Evolutionary conservation across 2,113 vertebrate genomes (phyloP).

Genomic region (Cyanoliseus patagonus): DNA sequence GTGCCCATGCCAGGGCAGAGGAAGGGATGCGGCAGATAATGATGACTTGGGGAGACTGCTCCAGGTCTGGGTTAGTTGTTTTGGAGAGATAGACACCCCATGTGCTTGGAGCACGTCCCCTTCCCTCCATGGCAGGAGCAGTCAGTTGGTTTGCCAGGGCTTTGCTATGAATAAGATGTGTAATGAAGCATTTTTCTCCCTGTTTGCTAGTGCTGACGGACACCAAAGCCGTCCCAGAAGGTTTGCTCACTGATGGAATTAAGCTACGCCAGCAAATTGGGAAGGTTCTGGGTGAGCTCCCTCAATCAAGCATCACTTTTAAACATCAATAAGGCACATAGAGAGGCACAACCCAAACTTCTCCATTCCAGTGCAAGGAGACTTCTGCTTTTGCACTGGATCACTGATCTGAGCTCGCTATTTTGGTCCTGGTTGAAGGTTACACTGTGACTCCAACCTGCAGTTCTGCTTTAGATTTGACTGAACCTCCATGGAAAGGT

Average conservation of each 20-base stretch:
- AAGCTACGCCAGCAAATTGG: not conserved
- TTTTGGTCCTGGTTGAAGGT: not conserved
- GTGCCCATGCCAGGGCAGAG: constrained; percentile 23
- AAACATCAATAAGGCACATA: not conserved
- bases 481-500: not conserved
- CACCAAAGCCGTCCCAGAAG: not conserved
- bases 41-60: fast-evolving
- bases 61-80: not conserved
- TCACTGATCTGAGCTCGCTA: not conserved
- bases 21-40: constrained; percentile 8
- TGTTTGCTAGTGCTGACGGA: not conserved
- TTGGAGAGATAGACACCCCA: not conserved
- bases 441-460: not conserved
- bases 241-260: not conserved
- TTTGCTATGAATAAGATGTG: not conserved
- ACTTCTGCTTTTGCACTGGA: not conserved
- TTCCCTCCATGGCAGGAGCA: not conserved
- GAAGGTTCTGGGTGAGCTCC: not conserved
- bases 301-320: not conserved
- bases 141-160: not conserved
- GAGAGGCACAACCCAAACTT: not conserved
- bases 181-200: not conserved
- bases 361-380: not conserved
- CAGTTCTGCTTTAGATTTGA: constrained; percentile 10
- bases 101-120: not conserved